Percentiles rank a stretch among this genome's conserved stretches.
phyloP scores from a whole-genome alignment of 2,888 invertebrate species.

The Palloptera scutellata region DNA sequence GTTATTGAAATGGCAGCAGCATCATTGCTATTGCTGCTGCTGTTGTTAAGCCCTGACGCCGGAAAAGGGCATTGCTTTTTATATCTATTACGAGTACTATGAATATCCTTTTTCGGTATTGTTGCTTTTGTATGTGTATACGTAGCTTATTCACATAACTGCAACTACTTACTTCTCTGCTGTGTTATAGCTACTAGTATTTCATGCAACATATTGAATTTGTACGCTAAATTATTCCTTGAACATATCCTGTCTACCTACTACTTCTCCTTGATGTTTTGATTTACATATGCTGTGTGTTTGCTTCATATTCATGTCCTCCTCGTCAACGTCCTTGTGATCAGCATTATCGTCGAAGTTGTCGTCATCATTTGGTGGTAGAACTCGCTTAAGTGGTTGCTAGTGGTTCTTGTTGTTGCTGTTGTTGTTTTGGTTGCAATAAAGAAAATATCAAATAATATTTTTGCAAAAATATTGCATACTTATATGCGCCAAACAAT shows the following conservation, averaged over 20 bases:
- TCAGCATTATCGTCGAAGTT: too few relatives aligned
- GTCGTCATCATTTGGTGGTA: too few relatives aligned
- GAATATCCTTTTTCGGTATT: background rate
- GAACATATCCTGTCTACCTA: background rate
- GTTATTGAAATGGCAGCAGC: conserved; percentile 16
- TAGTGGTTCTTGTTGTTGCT: background rate
- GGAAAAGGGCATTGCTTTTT: background rate
- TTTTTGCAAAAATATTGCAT: conserved; percentile 11
- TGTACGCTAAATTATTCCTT: background rate
- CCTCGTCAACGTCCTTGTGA: background rate
- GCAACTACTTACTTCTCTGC: too few relatives aligned
- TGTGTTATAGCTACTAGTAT: background rate
- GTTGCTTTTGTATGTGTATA: background rate
- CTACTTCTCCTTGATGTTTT: background rate
- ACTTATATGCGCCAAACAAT: background rate
- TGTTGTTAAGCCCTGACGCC: background rate
- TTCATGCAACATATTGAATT: conserved; percentile 14
- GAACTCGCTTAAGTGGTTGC: conserved; percentile 20
- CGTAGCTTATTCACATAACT: too few relatives aligned
- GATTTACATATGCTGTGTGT: background rate
- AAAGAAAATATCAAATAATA: conserved; percentile 31
- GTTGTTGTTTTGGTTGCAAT: conserved; percentile 16
- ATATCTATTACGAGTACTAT: background rate
- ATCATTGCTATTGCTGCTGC: background rate
- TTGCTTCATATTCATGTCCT: background rate